Evolutionary conservation across 2,888 invertebrate genomes (phyloP).

Genomic region (Emesis russula): DNA sequence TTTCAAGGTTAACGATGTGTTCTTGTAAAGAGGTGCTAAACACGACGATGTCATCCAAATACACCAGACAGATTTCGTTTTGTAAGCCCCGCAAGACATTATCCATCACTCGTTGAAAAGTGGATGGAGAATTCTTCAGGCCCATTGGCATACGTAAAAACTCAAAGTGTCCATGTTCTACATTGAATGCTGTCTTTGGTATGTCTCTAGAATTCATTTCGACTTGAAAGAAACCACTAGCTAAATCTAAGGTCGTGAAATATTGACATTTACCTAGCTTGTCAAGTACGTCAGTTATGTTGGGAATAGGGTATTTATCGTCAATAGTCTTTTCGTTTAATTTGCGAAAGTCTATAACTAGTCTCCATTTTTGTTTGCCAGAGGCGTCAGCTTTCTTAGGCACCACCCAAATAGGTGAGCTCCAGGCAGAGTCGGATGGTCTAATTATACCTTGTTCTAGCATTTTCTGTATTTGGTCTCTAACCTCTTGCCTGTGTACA

Average conservation of each 20-base stretch:
- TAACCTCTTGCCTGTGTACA: neutral
- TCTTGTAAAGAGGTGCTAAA: slow-evolving; percentile 6
- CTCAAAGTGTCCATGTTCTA: slow-evolving; percentile 71
- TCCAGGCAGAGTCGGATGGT: slow-evolving; percentile 86
- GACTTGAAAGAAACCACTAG: slow-evolving; percentile 42
- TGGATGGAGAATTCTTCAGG: no score
- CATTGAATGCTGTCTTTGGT: slow-evolving; percentile 87
- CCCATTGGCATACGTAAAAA: no score
- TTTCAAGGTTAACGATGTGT: neutral
- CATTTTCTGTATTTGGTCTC: slow-evolving; percentile 8
- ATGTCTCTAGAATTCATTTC: slow-evolving; percentile 45
- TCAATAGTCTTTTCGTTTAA: slow-evolving; percentile 84
- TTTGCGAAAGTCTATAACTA: slow-evolving; percentile 71
- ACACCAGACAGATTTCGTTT: neutral
- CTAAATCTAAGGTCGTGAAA: slow-evolving; percentile 50
- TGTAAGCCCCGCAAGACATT: no score
- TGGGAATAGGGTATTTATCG: slow-evolving; percentile 84
- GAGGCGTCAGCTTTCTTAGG: slow-evolving; percentile 81
- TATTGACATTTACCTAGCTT: slow-evolving; percentile 71
- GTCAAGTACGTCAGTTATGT: slow-evolving; percentile 84
- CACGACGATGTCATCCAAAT: slow-evolving; percentile 33
- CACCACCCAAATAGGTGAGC: slow-evolving; percentile 56
- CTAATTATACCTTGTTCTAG: slow-evolving; percentile 16
- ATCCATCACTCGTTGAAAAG: no score
- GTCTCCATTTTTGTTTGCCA: slow-evolving; percentile 55